Conservation (phyloP, 2,113 vertebrate species). For the Ceyx melanurus region DNA sequence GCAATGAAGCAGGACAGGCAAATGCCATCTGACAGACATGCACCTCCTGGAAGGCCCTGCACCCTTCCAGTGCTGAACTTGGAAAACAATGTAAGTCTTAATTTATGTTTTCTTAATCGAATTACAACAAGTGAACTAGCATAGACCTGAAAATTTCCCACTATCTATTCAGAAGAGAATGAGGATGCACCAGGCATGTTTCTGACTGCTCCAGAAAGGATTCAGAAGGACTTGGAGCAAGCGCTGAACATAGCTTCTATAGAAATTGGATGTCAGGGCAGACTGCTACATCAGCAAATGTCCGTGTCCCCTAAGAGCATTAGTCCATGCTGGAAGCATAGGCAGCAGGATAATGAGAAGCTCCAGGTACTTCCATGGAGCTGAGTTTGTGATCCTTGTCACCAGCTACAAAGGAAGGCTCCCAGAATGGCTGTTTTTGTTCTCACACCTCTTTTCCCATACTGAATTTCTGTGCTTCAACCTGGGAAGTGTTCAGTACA, state of each 20-base stretch:
- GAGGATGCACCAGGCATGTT: not conserved
- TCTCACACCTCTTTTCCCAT: not conserved
- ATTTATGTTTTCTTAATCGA: not conserved
- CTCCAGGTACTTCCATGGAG: not conserved
- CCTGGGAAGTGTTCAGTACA: not conserved
- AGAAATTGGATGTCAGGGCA: not conserved
- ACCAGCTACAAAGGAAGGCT: not conserved
- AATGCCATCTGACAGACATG: not conserved
- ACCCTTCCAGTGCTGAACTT: not conserved
- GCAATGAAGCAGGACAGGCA: not conserved
- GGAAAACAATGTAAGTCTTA: not conserved
- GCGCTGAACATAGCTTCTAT: not conserved
- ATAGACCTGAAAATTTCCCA: not conserved
- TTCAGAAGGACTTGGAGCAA: not conserved
- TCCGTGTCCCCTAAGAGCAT: not conserved
- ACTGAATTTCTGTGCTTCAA: not conserved
- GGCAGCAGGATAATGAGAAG: not conserved
- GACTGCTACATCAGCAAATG: not conserved
- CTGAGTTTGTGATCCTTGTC: not conserved
- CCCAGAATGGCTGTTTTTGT: not conserved
- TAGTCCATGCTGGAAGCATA: not conserved
- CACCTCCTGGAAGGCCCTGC: not conserved
- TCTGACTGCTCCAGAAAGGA: not conserved
- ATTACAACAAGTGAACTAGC: not conserved
- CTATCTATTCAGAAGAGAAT: not conserved